phyloP scores from a whole-genome alignment of 2,888 invertebrate species.

The Calephelis perditalis region DNA sequence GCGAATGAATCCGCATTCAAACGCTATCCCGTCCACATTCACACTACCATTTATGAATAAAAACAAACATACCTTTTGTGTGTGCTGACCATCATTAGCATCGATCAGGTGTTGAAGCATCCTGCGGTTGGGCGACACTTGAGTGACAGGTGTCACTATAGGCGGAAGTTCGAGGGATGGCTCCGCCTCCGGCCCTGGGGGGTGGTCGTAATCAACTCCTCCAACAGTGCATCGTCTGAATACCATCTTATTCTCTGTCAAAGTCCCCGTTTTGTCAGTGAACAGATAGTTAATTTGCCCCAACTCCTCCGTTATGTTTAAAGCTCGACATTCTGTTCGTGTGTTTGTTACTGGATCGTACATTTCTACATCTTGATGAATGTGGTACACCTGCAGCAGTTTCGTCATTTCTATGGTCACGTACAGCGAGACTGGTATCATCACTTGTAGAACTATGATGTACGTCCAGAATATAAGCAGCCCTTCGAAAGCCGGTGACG shows the following conservation, averaged over 20 bases:
- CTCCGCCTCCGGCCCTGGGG: constrained; percentile 83
- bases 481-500: constrained; percentile 81
- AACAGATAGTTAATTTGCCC: constrained; percentile 95
- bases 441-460: constrained; percentile 96
- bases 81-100: constrained; percentile 73
- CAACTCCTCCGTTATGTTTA: constrained; percentile 98
- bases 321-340: constrained; percentile 88
- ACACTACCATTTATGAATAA: constrained; percentile 7
- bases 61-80: constrained; percentile 67
- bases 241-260: constrained; percentile 98
- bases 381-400: constrained; percentile 96
- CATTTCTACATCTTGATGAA: constrained; percentile 92
- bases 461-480: constrained; percentile 96
- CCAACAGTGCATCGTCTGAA: constrained; percentile 94
- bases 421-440: constrained; percentile 97
- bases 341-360: constrained; percentile 91
- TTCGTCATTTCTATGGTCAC: constrained; percentile 98
- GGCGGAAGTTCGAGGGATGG: constrained; percentile 73
- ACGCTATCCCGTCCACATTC: neutral
- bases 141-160: constrained; percentile 65
- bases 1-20: neutral
- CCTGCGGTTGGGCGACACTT: constrained; percentile 62
- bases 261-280: constrained; percentile 98
- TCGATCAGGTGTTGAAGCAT: constrained; percentile 61
- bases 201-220: constrained; percentile 93